Evolutionary conservation across 2,888 invertebrate species (phyloP).

Genomic region (Baccha elongata): DNA sequence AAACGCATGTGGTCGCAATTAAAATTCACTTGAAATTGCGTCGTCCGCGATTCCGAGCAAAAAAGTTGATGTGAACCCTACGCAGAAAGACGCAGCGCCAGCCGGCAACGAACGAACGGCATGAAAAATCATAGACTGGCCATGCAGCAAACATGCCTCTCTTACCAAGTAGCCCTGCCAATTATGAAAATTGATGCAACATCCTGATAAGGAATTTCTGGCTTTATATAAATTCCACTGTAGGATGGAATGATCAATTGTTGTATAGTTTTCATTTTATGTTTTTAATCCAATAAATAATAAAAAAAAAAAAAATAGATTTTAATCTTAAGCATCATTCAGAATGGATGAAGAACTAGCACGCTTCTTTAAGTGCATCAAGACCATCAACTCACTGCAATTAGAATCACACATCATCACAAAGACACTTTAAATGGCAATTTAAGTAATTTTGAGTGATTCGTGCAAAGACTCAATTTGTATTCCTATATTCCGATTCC

Average conservation of each 20-base stretch:
- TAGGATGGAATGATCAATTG: conserved; percentile 53
- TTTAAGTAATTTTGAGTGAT: conserved; percentile 11
- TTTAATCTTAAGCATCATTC: conserved; percentile 19
- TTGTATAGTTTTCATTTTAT: conserved; percentile 22
- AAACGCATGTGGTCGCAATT: conserved; percentile 72
- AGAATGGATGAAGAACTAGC: conserved; percentile 32
- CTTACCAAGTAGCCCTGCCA: conserved; percentile 22
- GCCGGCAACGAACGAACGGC: too few relatives aligned
- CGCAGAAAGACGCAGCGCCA: not conserved
- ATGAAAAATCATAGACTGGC: conserved; percentile 1
- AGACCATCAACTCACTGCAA: conserved; percentile 34
- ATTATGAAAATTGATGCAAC: conserved; percentile 69
- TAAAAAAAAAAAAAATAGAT: conserved; percentile 20
- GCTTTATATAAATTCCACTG: conserved; percentile 37
- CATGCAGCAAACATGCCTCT: not conserved
- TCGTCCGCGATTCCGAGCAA: conserved; percentile 8
- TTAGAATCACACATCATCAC: conserved; percentile 59
- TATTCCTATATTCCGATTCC: conserved; percentile 66
- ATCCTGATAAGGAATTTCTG: conserved; percentile 66
- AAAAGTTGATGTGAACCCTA: conserved; percentile 9
- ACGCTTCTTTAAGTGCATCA: conserved; percentile 40
- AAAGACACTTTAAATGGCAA: conserved; percentile 61
- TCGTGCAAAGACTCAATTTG: conserved; percentile 52
- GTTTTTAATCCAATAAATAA: conserved; percentile 32
- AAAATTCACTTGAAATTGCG: conserved; percentile 66